Base-by-base conservation (phyloP, 2,797 vertebrate genomes). In the Toxotes lorentzi region DNA sequence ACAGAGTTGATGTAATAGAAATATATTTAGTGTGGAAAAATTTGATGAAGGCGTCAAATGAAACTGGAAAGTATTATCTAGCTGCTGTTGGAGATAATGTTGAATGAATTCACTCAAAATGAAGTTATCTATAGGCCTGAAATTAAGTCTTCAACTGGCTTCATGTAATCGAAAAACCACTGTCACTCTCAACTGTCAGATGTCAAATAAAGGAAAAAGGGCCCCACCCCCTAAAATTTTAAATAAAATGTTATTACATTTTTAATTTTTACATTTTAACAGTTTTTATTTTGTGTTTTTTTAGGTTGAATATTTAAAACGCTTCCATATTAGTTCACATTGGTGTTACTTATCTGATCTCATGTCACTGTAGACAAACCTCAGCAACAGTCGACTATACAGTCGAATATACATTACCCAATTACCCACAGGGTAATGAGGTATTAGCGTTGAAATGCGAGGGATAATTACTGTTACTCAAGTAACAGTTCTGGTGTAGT, bases 51-150 rank as follows among this genome's bases (percentile, higher is more conserved):
- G 30, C 51, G 74, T 68, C 19, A 75, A 73, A 70, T 65, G 14
- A 86, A 89, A 91, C 87, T 90, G 80, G 78, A 87, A 90, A 86
- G 88, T 91, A 86, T 92, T 92, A 89, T 82, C 7, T 56, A 71
- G 70, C 30, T 56, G 59, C 48, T 88, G 45, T 74, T 59, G 40
- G 43, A 64, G 7, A 74, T 58, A n/a, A 54, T 79, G 71, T 51
- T 78, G 6, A 66, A 78, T 48, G 23, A 13, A 47, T 45, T 66
- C 5, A 48, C 17, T 64, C 1, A 17, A 79, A 73, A 76, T 34
- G 0, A 32, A 70, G 34, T 73, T 38, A 51, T 80, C 62, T 80
- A 50, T 83, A n/a, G 7, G 23, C 16, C 54, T 70, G 5, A 59
- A 45, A 68, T 68, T 0, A 70, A 63, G 7, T 56, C 30, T 58